These are phyloP conservation scores for Fulica atra DNA, from an alignment of 2,113 vertebrate genomes.

Conservation along the genomic window DNA sequence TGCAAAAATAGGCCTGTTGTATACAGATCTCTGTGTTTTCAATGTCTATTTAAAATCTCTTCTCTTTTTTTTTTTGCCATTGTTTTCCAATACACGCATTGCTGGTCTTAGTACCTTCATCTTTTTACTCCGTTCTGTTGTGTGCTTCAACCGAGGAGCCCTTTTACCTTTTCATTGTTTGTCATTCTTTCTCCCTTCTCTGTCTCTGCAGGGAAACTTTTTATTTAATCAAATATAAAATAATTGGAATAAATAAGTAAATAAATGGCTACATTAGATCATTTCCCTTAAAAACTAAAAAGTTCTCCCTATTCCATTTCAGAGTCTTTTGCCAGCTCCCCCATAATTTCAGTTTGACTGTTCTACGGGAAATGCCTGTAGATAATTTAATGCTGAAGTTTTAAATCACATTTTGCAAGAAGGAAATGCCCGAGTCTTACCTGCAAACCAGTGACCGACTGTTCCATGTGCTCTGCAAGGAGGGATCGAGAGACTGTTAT, in stretches of 20 bases:
- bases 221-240: background rate
- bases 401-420: constrained; percentile 1
- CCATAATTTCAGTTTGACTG: background rate
- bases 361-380: background rate
- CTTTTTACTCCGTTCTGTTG: background rate
- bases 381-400: background rate
- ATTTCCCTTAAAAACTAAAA: constrained; percentile 7
- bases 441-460: background rate
- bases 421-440: constrained; percentile 26
- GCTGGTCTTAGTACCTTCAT: background rate
- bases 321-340: background rate
- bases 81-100: background rate
- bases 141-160: background rate
- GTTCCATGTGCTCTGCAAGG: background rate
- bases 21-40: background rate
- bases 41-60: background rate
- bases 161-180: background rate
- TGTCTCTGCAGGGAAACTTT: background rate
- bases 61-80: background rate
- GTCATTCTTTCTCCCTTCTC: background rate
- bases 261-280: background rate
- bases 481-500: background rate
- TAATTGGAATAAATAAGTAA: background rate
- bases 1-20: background rate
- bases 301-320: background rate